Evolutionary conservation across 2,113 vertebrate species (phyloP).

Genomic region (Spea bombifrons): DNA sequence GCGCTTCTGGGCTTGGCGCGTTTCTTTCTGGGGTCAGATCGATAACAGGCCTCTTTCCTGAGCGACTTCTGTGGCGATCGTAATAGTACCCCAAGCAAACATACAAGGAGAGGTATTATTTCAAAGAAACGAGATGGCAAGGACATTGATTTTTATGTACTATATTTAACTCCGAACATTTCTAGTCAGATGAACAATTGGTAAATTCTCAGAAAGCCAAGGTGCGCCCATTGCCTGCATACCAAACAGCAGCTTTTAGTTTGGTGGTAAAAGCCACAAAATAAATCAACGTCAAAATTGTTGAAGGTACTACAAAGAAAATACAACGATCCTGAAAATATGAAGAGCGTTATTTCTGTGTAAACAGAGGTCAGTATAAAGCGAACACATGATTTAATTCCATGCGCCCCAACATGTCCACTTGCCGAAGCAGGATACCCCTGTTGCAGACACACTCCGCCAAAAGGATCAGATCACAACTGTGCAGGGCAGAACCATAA

Average conservation of each 20-base stretch:
- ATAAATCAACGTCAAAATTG: conserved; percentile 43
- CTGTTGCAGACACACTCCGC: too few species aligned
- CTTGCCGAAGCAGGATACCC: too few species aligned
- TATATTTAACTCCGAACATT: conserved; percentile 60
- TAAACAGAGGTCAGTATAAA: too few species aligned
- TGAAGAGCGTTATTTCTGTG: too few species aligned
- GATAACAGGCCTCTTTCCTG: conserved; percentile 65
- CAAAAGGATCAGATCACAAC: too few species aligned
- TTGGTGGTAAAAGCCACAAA: conserved; percentile 15
- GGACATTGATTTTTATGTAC: conserved; percentile 64
- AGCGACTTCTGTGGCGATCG: conserved; percentile 62
- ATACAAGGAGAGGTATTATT: conserved; percentile 57
- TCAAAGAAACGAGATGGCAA: conserved; percentile 58
- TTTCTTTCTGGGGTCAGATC: conserved; percentile 64
- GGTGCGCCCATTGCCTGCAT: conserved; percentile 48
- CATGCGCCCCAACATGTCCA: too few species aligned
- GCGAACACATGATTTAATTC: too few species aligned
- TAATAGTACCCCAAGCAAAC: conserved; percentile 65
- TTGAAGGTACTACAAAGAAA: conserved; percentile 23
- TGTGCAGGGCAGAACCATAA: too few species aligned
- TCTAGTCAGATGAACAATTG: conserved; percentile 48
- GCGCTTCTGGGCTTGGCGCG: conserved; percentile 46
- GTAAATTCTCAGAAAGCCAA: conserved; percentile 51
- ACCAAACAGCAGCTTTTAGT: conserved; percentile 55
- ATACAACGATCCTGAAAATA: too few species aligned